Conservation (phyloP, 2,797 vertebrate genomes). For the Anabas testudineus region DNA sequence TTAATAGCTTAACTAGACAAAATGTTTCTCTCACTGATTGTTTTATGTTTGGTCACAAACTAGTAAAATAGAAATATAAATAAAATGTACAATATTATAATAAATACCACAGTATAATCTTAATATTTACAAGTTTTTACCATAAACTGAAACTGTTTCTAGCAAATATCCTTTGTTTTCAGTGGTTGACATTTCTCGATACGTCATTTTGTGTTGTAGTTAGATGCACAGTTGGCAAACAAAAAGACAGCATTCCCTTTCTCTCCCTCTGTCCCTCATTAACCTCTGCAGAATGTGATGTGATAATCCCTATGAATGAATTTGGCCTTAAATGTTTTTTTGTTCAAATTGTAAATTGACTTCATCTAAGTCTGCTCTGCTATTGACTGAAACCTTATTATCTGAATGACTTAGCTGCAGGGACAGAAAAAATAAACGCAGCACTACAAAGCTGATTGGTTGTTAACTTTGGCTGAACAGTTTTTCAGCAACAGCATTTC, state of each 20-base stretch:
- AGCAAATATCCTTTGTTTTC: not conserved
- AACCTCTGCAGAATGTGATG: conserved; percentile 50
- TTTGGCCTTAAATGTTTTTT: conserved; percentile 63
- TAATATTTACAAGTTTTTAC: too few relatives aligned
- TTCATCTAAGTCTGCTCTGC: conserved; percentile 49
- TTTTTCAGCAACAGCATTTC: conserved; percentile 44
- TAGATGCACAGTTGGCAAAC: conserved; percentile 25
- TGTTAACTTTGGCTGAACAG: conserved; percentile 43
- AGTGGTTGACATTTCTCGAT: not conserved
- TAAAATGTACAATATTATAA: too few relatives aligned
- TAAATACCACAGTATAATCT: too few relatives aligned
- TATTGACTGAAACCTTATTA: conserved; percentile 63
- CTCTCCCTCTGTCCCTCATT: conserved; percentile 48
- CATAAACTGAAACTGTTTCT: too few relatives aligned
- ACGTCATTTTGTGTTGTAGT: not conserved
- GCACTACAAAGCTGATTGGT: conserved; percentile 38
- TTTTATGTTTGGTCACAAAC: too few relatives aligned
- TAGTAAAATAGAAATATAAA: too few relatives aligned
- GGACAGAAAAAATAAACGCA: not conserved
- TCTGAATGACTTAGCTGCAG: conserved; percentile 55
- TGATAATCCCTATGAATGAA: conserved; percentile 71
- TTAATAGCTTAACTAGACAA: conserved; percentile 26
- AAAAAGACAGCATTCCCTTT: conserved; percentile 27
- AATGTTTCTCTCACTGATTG: not conserved
- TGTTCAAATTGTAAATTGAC: conserved; percentile 65